phyloP scores from a whole-genome alignment of 1,140 invertebrate species.

The Aphelenchoides besseyi region DNA sequence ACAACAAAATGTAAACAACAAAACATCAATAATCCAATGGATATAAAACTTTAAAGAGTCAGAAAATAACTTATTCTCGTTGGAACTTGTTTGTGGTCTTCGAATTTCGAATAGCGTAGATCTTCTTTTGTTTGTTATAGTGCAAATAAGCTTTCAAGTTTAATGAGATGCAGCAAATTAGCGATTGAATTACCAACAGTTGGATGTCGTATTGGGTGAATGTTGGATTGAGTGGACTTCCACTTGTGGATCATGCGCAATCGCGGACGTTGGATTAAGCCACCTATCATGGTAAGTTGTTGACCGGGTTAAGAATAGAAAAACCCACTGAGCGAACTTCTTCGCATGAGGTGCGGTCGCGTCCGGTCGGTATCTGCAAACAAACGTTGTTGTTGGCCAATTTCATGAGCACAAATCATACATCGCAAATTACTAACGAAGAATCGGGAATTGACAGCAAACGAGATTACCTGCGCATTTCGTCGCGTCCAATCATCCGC shows the following conservation, averaged over 20 bases:
- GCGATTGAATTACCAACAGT: no score
- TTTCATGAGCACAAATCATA: not conserved
- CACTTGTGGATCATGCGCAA: not conserved
- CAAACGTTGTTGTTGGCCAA: not conserved
- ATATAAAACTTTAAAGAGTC: no score
- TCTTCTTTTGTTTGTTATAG: no score
- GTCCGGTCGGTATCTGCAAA: not conserved
- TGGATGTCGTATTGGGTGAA: not conserved
- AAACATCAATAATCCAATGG: no score
- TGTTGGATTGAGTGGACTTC: not conserved
- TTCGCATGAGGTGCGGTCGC: not conserved
- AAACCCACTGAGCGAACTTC: not conserved
- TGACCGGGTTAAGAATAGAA: not conserved
- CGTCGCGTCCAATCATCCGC: not conserved
- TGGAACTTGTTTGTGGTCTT: no score
- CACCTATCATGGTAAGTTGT: not conserved
- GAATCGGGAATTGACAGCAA: not conserved
- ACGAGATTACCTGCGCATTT: not conserved
- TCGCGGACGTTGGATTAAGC: not conserved
- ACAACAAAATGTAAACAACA: no score
- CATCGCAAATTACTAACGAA: not conserved
- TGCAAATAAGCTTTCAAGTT: no score
- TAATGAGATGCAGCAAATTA: no score
- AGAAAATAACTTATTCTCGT: no score
- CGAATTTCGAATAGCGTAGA: no score